phyloP scores from a whole-genome alignment of 2,113 vertebrate species.

The Microcebus ravelobensis region DNA sequence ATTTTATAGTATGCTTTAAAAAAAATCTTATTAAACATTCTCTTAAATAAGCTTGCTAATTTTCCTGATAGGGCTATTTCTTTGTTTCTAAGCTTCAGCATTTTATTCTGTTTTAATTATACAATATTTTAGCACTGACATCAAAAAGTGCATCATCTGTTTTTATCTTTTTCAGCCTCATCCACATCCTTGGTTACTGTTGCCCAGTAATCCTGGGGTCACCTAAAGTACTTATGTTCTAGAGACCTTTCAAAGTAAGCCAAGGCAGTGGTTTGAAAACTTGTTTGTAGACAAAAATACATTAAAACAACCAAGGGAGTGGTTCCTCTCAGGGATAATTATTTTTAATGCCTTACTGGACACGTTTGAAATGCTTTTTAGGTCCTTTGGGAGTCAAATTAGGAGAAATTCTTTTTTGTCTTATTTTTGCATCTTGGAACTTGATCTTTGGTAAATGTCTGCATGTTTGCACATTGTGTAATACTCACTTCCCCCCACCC shows the following conservation, averaged over 20 bases:
- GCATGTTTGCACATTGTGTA: conserved; percentile 80
- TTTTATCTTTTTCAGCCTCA: conserved; percentile 78
- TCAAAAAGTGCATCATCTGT: conserved; percentile 56
- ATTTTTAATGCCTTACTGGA: conserved; percentile 91
- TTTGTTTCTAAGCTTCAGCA: conserved; percentile 43
- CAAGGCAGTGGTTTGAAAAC: conserved; percentile 90
- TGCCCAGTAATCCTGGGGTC: conserved; percentile 89
- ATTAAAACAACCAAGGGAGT: conserved; percentile 91
- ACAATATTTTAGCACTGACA: conserved; percentile 70
- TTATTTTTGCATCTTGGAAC: conserved; percentile 80
- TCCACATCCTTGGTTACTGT: conserved; percentile 82
- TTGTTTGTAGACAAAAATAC: conserved; percentile 91
- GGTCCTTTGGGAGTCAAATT: conserved; percentile 87
- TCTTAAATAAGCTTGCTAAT: conserved; percentile 26
- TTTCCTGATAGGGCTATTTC: conserved; percentile 45
- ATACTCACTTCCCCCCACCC: conserved; percentile 47
- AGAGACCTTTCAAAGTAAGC: conserved; percentile 89
- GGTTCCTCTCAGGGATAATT: conserved; percentile 89
- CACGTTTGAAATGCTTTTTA: conserved; percentile 87
- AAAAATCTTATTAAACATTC: neutral
- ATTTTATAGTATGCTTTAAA: conserved; percentile 33
- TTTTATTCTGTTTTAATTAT: conserved; percentile 61
- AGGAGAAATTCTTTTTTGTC: conserved; percentile 76
- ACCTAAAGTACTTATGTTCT: conserved; percentile 85
- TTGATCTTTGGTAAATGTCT: conserved; percentile 80